Evolutionary conservation across 2,888 invertebrate genomes (phyloP).

Genomic region (Pelosia muscerda): DNA sequence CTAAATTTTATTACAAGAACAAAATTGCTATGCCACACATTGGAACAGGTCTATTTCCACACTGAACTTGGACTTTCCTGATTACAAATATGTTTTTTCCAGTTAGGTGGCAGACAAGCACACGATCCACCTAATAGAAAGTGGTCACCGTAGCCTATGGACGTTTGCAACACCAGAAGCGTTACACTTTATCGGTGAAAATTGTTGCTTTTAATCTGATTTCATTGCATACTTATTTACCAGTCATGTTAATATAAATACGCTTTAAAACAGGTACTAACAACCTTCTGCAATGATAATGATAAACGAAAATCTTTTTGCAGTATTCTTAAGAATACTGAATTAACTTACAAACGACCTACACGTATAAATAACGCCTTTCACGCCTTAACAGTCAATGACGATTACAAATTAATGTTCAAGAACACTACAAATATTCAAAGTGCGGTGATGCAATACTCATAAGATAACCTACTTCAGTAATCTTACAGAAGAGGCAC

Average conservation of each 20-base stretch:
- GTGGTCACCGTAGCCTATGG: too few relatives aligned
- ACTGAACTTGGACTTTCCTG: too few relatives aligned
- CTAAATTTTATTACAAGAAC: not conserved
- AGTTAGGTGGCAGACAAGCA: too few relatives aligned
- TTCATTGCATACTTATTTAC: not conserved
- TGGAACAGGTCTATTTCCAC: not conserved
- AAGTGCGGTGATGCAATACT: conserved; percentile 14
- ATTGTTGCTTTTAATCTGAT: too few relatives aligned
- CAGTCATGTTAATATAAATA: not conserved
- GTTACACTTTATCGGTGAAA: too few relatives aligned
- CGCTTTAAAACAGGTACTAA: not conserved
- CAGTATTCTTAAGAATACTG: conserved; percentile 1
- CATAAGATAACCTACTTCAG: conserved; percentile 24
- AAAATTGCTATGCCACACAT: not conserved
- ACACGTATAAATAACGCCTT: conserved; percentile 16
- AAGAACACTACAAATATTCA: conserved; percentile 10
- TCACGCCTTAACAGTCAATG: conserved; percentile 23
- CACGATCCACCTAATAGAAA: too few relatives aligned
- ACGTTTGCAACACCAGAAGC: too few relatives aligned
- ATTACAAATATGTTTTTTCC: too few relatives aligned
- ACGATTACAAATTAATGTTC: conserved; percentile 19
- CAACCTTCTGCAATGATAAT: not conserved
- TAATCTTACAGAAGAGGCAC: conserved; percentile 19
- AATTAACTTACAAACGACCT: conserved; percentile 10
- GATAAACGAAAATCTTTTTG: not conserved